Base-by-base conservation (phyloP, 2,888 invertebrate genomes). In the Drosophila colorata region DNA sequence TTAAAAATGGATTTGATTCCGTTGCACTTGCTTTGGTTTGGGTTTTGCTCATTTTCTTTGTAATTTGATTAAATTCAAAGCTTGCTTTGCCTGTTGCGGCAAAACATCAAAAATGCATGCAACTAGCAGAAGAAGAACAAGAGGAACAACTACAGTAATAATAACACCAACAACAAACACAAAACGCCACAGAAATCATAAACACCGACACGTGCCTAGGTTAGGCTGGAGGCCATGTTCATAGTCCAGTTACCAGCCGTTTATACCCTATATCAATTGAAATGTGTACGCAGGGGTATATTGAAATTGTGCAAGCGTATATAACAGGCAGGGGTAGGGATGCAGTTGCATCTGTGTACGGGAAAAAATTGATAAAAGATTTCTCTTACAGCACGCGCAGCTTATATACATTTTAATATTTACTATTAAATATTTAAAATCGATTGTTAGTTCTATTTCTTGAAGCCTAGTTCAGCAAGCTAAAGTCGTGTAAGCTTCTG, bases 171-270 rank as follows among this genome's bases (percentile, higher is more conserved):
- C 18, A 43, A 25, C 2, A 23, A 37, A 11, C 35, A 46, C 38
- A 51, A 33, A 23, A 35, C 37, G 14, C 23, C 59, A 67, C 48
- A 61, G 51, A 80, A 72, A 79, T 79, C 83, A 85, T 87, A 79
- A 87, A 80, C 65, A 52, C 55, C 70, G 86, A 74, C 83, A 79
- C 83, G 88, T 87, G 83, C 88, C 87, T 65, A 61, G 69, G 71
- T 63, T 68, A 64, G 44, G 56, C 48, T 18, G 48, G 40, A 52
- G 61, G 68, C 59, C 68, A 68, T 25, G 11, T 37, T 47, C 53
- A 23, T 37, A 55, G 84, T 68, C 60, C 68, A 70, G 65, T 48
- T 60, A 40, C 56, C 35, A 28, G 52, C 60, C 16, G 41, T 18
- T 14, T 57, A 53, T 35, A 31, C 52, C 28, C 18, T 31, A 31